Conservation (phyloP, 1,140 invertebrate genomes). For the Archivesica marissinica region DNA sequence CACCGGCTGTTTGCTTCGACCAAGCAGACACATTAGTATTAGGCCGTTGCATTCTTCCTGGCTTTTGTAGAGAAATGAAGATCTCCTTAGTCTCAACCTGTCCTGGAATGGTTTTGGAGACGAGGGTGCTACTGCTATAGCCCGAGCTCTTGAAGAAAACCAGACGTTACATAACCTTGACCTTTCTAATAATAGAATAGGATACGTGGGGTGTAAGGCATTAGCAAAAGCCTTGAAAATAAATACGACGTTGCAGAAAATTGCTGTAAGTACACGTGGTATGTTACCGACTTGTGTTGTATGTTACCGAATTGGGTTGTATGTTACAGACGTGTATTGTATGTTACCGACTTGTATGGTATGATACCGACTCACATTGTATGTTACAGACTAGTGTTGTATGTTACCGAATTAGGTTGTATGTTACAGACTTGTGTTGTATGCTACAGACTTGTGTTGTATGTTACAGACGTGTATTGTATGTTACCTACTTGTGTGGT, state of each 20-base stretch:
- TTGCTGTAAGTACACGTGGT: conserved; percentile 32
- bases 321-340: no score
- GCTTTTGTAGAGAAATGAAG: conserved; percentile 52
- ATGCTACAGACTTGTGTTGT: no score
- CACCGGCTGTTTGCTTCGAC: background rate
- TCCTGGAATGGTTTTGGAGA: conserved; percentile 63
- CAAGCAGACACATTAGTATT: background rate
- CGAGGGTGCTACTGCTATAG: conserved; percentile 37
- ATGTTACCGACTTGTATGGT: no score
- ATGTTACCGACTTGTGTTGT: no score
- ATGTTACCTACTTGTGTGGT: no score
- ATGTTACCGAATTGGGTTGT: no score
- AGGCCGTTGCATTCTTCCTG: background rate
- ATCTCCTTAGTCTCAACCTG: conserved; percentile 38
- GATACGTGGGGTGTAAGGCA: conserved; percentile 41
- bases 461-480: no score
- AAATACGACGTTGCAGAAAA: conserved; percentile 34
- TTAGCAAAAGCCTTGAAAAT: conserved; percentile 27
- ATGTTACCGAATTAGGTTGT: no score
- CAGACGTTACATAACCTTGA: conserved; percentile 33
- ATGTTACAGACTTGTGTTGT: no score
- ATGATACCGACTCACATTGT: no score
- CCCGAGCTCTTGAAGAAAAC: conserved; percentile 41
- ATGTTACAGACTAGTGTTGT: no score
- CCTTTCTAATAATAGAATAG: conserved; percentile 54